Conservation (phyloP, 2,113 vertebrate species). For the Nannobrachium achirus region DNA sequence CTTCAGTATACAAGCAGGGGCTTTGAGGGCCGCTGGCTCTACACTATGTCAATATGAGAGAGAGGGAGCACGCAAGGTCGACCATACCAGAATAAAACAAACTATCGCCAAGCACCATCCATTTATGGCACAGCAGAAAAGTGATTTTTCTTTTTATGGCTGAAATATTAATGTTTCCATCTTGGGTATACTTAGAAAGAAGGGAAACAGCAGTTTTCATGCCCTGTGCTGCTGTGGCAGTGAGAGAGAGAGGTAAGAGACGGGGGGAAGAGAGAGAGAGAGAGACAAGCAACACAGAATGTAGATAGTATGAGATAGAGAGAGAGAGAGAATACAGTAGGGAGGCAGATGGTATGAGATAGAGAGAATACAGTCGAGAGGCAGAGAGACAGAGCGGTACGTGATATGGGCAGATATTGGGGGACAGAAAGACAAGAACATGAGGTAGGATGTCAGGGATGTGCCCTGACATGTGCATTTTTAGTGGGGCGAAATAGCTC, state of each 20-base stretch:
- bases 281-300: too few relatives aligned
- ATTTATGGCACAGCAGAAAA: constrained; percentile 64
- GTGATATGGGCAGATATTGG: too few relatives aligned
- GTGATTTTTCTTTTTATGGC: constrained; percentile 59
- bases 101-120: constrained; percentile 41
- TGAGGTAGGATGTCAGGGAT: too few relatives aligned
- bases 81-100: constrained; percentile 52
- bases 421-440: too few relatives aligned
- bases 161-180: constrained; percentile 70
- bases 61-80: constrained; percentile 44
- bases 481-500: too few relatives aligned
- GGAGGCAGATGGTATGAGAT: too few relatives aligned
- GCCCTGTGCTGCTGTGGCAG: constrained; percentile 30
- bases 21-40: constrained; percentile 48
- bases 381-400: too few relatives aligned
- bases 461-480: too few relatives aligned
- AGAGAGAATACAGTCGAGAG: too few relatives aligned
- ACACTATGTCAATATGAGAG: constrained; percentile 60
- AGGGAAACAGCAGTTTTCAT: constrained; percentile 55
- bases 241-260: background rate
- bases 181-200: constrained; percentile 51
- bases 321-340: too few relatives aligned
- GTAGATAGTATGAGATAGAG: background rate
- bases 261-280: background rate
- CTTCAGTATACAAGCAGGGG: constrained; percentile 35